These are phyloP conservation scores for Cephus spinipes DNA, from an alignment of 2,888 invertebrate genomes.

Conservation along the genomic window DNA sequence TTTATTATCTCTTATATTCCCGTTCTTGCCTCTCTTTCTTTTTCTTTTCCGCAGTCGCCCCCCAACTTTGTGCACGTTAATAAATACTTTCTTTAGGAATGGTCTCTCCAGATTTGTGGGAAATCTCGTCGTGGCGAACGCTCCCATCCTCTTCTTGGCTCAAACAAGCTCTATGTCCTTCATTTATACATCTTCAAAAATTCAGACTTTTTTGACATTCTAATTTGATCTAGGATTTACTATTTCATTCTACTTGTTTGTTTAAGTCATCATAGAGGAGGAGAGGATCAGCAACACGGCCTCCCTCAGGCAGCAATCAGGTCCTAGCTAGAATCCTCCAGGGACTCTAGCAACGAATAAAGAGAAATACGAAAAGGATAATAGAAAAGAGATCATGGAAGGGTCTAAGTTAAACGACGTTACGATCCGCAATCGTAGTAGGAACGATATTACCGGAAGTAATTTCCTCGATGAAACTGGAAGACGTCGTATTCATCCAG, in stretches of 20 bases:
- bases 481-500: neutral
- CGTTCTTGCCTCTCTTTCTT: too few relatives aligned
- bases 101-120: conserved; percentile 9
- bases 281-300: neutral
- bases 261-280: neutral
- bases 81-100: conserved; percentile 24
- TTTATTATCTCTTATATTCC: neutral
- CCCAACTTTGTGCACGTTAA: conserved; percentile 16
- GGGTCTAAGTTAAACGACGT: neutral
- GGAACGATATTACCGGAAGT: neutral
- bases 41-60: neutral
- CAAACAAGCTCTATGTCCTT: neutral
- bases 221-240: neutral
- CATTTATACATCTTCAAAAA: neutral
- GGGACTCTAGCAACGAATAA: neutral
- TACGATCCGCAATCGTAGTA: neutral
- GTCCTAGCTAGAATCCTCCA: neutral
- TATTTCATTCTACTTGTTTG: neutral
- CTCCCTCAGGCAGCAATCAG: neutral
- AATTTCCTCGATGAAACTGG: neutral
- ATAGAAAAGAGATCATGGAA: neutral
- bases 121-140: neutral
- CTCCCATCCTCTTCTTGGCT: neutral
- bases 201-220: neutral
- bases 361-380: neutral